Percentiles rank a stretch among this genome's conserved stretches.
These are phyloP conservation scores for Perizoma flavofasciatum DNA, from an alignment of 2,888 invertebrate genomes.

Conservation along the genomic window DNA sequence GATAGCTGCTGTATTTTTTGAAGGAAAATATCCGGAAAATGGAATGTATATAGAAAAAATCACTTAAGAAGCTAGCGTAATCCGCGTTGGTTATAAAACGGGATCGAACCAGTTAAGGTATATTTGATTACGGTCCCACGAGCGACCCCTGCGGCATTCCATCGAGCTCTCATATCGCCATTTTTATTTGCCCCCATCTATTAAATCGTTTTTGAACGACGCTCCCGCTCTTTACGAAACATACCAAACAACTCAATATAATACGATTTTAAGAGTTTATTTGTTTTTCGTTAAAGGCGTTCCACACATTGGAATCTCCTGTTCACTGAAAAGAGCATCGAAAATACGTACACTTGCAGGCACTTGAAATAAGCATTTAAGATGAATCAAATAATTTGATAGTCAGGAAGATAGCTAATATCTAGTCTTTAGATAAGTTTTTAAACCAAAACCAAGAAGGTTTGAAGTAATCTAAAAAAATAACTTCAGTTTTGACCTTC, in stretches of 20 bases:
- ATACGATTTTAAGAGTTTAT: conserved; percentile 51
- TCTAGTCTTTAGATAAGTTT: too few species aligned
- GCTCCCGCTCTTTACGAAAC: conserved; percentile 54
- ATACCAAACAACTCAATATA: conserved; percentile 44
- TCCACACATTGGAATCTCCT: conserved; percentile 21
- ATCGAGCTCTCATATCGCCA: conserved; percentile 57
- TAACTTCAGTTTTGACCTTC: conserved; percentile 17
- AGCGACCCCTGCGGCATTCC: conserved; percentile 50
- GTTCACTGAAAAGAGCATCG: conserved; percentile 12
- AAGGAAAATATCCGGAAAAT: conserved; percentile 31
- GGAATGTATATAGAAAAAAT: conserved; percentile 44
- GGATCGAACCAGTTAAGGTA: conserved; percentile 65
- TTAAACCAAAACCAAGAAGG: too few species aligned
- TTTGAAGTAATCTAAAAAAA: conserved; percentile 5
- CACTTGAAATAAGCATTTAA: too few species aligned
- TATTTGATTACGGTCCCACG: conserved; percentile 74
- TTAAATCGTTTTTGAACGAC: conserved; percentile 72
- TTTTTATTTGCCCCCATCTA: conserved; percentile 69
- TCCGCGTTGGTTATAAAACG: conserved; percentile 60
- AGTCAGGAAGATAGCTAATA: too few species aligned
- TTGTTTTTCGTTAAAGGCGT: conserved; percentile 41
- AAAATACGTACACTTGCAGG: too few species aligned
- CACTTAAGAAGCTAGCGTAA: conserved; percentile 61
- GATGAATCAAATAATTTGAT: background rate
- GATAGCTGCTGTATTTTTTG: conserved; percentile 26